Evolutionary conservation across 2,888 invertebrate genomes (phyloP).

Genomic region (Diadromus collaris): DNA sequence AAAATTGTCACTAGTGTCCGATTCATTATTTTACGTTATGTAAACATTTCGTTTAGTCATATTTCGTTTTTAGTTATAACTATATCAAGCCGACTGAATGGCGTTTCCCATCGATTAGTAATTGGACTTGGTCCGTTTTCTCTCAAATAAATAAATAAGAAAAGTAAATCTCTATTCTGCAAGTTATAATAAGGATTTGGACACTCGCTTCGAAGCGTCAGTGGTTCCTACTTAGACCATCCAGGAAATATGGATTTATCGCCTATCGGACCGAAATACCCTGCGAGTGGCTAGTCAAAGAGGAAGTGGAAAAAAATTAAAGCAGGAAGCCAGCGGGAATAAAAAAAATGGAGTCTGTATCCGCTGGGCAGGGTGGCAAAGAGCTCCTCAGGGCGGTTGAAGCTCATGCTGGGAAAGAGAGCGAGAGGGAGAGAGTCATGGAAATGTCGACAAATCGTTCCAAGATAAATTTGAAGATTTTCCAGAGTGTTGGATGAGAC

Average conservation of each 20-base stretch:
- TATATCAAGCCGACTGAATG: no score
- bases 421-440: slow-evolving; percentile 23
- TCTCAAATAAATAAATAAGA: no score
- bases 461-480: slow-evolving; percentile 77
- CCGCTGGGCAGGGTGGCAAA: slow-evolving; percentile 37
- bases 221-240: slow-evolving; percentile 1
- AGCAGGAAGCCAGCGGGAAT: slow-evolving; percentile 44
- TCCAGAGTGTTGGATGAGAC: slow-evolving; percentile 55
- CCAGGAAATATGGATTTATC: slow-evolving; percentile 55
- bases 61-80: no score
- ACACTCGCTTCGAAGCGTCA: slow-evolving; percentile 20
- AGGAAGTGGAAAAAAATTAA: slow-evolving; percentile 35
- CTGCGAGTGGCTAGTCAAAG: slow-evolving; percentile 8
- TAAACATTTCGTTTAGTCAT: no score
- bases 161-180: not conserved
- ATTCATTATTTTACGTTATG: no score
- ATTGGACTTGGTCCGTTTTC: no score
- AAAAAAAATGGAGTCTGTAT: slow-evolving; percentile 58
- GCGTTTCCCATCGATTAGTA: no score
- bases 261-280: slow-evolving; percentile 4
- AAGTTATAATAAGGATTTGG: slow-evolving; percentile 26
- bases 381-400: slow-evolving; percentile 14
- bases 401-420: not conserved
- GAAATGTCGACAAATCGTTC: slow-evolving; percentile 72
- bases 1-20: no score